Conservation (phyloP, 2,797 vertebrate genomes). For the Phalanger gymnotis region DNA sequence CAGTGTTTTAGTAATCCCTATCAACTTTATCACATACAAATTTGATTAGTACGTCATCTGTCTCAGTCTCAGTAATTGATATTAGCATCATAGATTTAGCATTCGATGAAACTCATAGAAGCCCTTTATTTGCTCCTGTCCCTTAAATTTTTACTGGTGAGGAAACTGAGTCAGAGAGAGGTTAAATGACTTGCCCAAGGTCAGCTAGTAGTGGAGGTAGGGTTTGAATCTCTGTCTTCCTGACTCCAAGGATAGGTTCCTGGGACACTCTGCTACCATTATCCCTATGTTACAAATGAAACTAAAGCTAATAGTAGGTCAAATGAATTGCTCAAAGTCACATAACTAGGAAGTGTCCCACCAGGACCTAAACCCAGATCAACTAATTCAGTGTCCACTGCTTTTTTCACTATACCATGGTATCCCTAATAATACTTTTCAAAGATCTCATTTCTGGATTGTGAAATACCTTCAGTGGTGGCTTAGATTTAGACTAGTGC, state of each 20-base stretch:
- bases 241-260: neutral
- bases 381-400: neutral
- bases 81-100: too few species aligned
- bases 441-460: neutral
- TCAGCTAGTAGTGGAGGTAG: neutral
- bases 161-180: neutral
- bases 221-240: neutral
- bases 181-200: neutral
- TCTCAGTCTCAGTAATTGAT: neutral
- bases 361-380: neutral
- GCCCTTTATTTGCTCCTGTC: neutral
- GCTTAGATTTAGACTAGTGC: neutral
- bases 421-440: neutral
- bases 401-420: neutral
- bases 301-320: neutral
- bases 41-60: neutral
- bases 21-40: neutral
- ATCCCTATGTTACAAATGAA: neutral
- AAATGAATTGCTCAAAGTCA: neutral
- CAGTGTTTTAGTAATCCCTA: neutral
- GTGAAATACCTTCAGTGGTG: neutral
- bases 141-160: neutral
- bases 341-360: neutral
- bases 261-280: neutral
- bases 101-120: neutral